These are phyloP conservation scores for Philotrypesis tridentata DNA, from an alignment of 1,140 invertebrate species.

Conservation along the genomic window DNA sequence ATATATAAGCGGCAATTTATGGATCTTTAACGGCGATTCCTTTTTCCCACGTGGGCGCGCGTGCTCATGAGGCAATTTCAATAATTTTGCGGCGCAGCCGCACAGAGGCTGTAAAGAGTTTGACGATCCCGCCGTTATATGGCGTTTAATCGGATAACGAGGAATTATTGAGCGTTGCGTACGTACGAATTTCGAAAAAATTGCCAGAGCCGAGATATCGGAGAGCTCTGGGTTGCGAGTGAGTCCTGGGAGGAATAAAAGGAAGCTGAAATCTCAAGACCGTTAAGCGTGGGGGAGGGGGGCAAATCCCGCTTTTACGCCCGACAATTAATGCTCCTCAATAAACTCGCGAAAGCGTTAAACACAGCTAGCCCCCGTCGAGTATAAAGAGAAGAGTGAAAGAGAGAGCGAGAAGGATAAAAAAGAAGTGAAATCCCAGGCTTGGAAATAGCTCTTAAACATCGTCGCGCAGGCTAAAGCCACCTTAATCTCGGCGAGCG, in stretches of 20 bases:
- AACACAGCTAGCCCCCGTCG: not conserved
- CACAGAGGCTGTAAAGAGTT: too few relatives aligned
- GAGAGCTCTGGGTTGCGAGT: too few relatives aligned
- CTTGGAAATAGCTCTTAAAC: conserved; percentile 34
- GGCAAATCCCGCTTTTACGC: not conserved
- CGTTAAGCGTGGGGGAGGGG: too few relatives aligned
- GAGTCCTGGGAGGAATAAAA: too few relatives aligned
- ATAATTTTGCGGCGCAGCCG: not conserved
- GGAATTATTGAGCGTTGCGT: too few relatives aligned
- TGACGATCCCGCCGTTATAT: too few relatives aligned
- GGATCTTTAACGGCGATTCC: not conserved
- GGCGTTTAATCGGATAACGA: too few relatives aligned
- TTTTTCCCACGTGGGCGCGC: not conserved
- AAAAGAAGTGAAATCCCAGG: not conserved
- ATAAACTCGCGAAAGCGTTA: conserved; percentile 34
- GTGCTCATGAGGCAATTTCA: not conserved
- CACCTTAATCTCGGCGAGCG: conserved; percentile 1
- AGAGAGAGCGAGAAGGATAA: not conserved
- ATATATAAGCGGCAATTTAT: conserved; percentile 16
- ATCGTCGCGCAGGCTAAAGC: conserved; percentile 17
- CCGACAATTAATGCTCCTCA: not conserved
- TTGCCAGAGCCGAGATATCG: not conserved
- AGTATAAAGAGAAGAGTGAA: not conserved
- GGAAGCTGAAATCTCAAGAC: not conserved
- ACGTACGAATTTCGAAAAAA: not conserved